Evolutionary conservation across 2,888 invertebrate species (phyloP), one percentile per base, ranked within the genome.

Genomic region (Saturnia pavonia): DNA sequence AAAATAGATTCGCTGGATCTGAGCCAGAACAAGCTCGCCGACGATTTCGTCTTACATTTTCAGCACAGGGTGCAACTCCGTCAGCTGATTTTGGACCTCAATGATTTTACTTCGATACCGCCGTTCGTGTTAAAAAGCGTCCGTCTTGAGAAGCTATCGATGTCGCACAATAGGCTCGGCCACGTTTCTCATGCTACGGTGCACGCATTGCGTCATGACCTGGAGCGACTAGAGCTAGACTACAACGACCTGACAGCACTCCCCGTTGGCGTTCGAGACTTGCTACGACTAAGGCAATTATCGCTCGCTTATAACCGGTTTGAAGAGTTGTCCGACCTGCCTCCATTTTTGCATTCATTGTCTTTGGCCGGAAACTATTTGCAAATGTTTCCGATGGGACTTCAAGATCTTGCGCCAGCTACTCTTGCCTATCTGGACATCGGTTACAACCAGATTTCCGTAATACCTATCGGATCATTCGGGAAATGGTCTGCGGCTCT

Each of bases 231-330:
- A 69, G 97, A 97, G 82, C 88, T 97, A 72, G 97, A 97, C 80
- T 95, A 96, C 76, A 97, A 97, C 78, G 94, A 95, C 70, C 86
- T 97, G 51, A 87, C 87, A 4, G 84, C 86, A 2, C 93, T 97
- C 51, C 97, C 97, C 0, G 88, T 85, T 3, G 96, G 96, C 0
- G 85, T 97, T 12, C 93, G 91, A 57, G 92, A 92, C 34, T 85
- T 97, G 67, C 91, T 89, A 51, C 94, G 94, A 60, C 85, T 97
- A 57, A 95, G 96, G 73, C 96, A 96, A 81, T 90, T 97, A 19
- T 97, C 97, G 78, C 87, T 97, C n/a, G 96, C 97, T 0, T 96
- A 96, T 75, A 98, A 98, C 85, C 94, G 94, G 43, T 94, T 98
- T 54, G 92, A 90, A 25, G 95, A 95, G 73, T 88, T 84, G 16